These are phyloP conservation scores for Nyctibius grandis DNA, from an alignment of 2,797 vertebrate genomes.

Conservation along the genomic window DNA sequence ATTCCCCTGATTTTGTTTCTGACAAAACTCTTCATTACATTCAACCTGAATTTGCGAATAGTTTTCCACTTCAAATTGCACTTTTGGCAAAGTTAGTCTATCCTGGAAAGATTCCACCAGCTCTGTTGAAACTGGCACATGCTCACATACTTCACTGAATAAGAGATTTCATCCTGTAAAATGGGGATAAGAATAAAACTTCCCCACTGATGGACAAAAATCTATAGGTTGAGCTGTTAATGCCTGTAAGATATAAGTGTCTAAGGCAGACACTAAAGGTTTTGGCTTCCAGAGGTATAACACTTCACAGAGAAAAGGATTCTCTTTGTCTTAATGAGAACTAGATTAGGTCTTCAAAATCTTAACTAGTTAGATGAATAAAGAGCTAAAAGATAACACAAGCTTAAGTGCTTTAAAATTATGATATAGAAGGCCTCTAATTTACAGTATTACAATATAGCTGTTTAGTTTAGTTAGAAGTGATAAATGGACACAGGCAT, in stretches of 20 bases:
- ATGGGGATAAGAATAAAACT: constrained; percentile 43
- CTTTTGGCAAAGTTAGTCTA: constrained; percentile 37
- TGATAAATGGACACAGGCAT: neutral
- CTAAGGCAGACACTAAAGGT: neutral
- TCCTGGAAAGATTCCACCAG: constrained; percentile 44
- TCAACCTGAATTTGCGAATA: constrained; percentile 41
- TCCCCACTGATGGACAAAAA: constrained; percentile 5
- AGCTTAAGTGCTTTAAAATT: neutral
- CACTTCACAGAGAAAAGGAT: neutral
- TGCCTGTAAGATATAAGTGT: neutral
- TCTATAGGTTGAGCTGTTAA: neutral
- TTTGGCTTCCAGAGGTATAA: neutral
- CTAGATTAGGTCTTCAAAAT: constrained; percentile 10
- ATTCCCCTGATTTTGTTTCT: constrained; percentile 9
- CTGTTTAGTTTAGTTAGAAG: neutral
- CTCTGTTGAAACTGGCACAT: constrained; percentile 61
- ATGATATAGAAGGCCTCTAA: neutral
- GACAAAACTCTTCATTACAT: constrained; percentile 23
- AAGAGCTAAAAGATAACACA: neutral
- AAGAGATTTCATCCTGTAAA: constrained; percentile 47
- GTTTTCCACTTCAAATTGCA: constrained; percentile 51
- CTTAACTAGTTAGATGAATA: constrained; percentile 5
- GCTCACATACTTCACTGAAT: constrained; percentile 40
- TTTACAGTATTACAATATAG: neutral
- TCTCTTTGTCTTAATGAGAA: neutral